Evolutionary conservation across 2,797 vertebrate genomes (phyloP).

Genomic region (Cetoscarus ocellatus): DNA sequence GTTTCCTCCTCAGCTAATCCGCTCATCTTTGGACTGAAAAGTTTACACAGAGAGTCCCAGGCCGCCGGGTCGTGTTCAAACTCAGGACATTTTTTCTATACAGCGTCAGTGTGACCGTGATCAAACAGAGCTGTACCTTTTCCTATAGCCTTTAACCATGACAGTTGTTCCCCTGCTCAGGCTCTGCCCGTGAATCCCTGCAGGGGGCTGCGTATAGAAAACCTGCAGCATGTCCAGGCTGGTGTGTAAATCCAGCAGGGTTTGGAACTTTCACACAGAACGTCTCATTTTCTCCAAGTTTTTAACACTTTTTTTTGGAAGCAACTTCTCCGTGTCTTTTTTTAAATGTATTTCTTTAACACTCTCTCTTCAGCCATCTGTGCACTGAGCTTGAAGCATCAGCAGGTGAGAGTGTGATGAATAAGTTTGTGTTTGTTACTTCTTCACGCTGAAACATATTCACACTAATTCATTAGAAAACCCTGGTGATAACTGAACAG

Average conservation of each 20-base stretch:
- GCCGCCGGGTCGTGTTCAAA: background rate
- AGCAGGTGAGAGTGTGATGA: conserved; percentile 30
- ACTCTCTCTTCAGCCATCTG: conserved; percentile 40
- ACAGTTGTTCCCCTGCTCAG: conserved; percentile 8
- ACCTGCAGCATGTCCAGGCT: conserved; percentile 32
- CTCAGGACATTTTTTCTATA: background rate
- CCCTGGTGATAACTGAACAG: conserved; percentile 8
- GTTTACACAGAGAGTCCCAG: background rate
- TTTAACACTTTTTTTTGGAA: background rate
- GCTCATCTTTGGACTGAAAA: background rate
- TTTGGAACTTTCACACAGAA: conserved; percentile 30
- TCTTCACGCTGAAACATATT: conserved; percentile 25
- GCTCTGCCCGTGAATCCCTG: conserved; percentile 34
- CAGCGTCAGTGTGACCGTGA: conserved; percentile 2
- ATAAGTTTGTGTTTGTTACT: conserved; percentile 23
- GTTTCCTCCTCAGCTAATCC: background rate
- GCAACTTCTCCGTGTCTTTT: background rate
- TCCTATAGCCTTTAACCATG: conserved; percentile 25
- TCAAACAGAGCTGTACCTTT: conserved; percentile 10
- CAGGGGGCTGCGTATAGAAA: conserved; percentile 22
- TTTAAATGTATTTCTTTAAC: conserved; percentile 16
- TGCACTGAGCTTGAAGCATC: conserved; percentile 5
- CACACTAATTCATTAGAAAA: conserved; percentile 30
- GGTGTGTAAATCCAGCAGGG: conserved; percentile 35
- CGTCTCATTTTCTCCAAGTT: conserved; percentile 3